These are phyloP conservation scores for Monopterus albus DNA, from an alignment of 2,113 vertebrate genomes.

Conservation along the genomic window DNA sequence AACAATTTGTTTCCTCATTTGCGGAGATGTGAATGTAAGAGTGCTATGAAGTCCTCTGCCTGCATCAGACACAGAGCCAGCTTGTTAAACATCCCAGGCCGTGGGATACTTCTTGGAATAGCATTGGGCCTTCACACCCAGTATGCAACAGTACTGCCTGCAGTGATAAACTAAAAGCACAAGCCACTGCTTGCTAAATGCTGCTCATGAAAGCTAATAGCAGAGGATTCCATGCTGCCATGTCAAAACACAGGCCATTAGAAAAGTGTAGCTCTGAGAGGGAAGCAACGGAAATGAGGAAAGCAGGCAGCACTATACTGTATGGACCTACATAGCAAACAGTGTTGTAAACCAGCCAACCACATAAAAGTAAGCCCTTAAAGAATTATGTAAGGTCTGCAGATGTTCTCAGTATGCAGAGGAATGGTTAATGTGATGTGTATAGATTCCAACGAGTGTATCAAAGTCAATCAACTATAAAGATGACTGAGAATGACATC, in stretches of 20 bases:
- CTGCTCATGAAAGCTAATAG: slow-evolving; percentile 21
- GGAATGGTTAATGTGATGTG: slow-evolving; percentile 22
- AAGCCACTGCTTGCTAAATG: slow-evolving; percentile 35
- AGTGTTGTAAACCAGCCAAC: slow-evolving; percentile 41
- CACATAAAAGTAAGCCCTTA: slow-evolving; percentile 49
- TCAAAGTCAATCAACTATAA: slow-evolving; percentile 37
- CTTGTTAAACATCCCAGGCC: slow-evolving; percentile 51
- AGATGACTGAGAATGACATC: slow-evolving; percentile 9
- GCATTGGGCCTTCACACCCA: slow-evolving; percentile 15
- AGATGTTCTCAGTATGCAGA: slow-evolving; percentile 45
- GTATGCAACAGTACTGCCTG: slow-evolving; percentile 49
- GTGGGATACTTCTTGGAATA: slow-evolving; percentile 9
- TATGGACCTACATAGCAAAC: slow-evolving; percentile 39
- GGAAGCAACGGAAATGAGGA: slow-evolving; percentile 45
- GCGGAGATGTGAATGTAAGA: slow-evolving; percentile 66
- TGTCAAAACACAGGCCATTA: slow-evolving; percentile 45
- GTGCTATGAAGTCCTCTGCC: slow-evolving; percentile 71
- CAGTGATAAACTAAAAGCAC: slow-evolving; percentile 36
- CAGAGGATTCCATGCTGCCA: slow-evolving; percentile 26
- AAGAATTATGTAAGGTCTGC: slow-evolving; percentile 51
- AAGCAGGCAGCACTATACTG: slow-evolving; percentile 54
- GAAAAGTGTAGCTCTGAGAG: slow-evolving; percentile 47
- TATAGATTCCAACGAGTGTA: slow-evolving; percentile 29
- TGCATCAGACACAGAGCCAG: slow-evolving; percentile 78
- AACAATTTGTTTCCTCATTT: slow-evolving; percentile 73